Evolutionary conservation across 2,888 invertebrate genomes (phyloP).

Genomic region (Drosophila emarginata): DNA sequence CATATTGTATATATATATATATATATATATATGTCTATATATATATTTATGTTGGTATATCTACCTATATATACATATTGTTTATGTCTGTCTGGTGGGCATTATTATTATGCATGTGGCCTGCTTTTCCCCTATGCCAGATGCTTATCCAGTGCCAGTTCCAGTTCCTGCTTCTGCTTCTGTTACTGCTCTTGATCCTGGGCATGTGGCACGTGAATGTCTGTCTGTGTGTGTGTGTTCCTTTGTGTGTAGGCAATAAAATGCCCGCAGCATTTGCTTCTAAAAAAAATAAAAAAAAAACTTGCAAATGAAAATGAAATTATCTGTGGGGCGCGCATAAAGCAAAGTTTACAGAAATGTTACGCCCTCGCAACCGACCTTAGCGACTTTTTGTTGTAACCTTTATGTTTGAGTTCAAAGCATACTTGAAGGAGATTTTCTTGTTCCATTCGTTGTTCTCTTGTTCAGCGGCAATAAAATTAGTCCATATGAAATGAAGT

Average conservation of each 20-base stretch:
- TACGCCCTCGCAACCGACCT: neutral
- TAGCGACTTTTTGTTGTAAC: neutral
- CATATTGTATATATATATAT: neutral
- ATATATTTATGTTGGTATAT: slow-evolving; percentile 32
- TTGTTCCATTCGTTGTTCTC: slow-evolving; percentile 6
- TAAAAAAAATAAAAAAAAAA: slow-evolving; percentile 37
- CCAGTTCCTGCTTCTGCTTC: slow-evolving; percentile 14
- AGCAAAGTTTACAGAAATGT: slow-evolving; percentile 40
- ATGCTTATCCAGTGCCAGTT: slow-evolving; percentile 2
- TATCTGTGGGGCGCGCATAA: slow-evolving; percentile 36
- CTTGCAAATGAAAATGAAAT: slow-evolving; percentile 58
- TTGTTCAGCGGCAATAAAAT: slow-evolving; percentile 46
- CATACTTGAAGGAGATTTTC: slow-evolving; percentile 33
- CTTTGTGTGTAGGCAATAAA: slow-evolving; percentile 44
- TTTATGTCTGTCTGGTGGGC: slow-evolving; percentile 23
- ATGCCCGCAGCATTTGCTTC: slow-evolving; percentile 53
- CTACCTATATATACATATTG: slow-evolving; percentile 20
- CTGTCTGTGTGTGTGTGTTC: slow-evolving; percentile 37
- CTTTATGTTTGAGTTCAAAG: slow-evolving; percentile 44
- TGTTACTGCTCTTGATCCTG: slow-evolving; percentile 9
- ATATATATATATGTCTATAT: neutral
- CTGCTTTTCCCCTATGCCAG: slow-evolving; percentile 8
- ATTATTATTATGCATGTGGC: slow-evolving; percentile 27
- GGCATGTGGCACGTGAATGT: slow-evolving; percentile 12
- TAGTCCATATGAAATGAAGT: slow-evolving; percentile 55